Percentiles rank a stretch among this genome's conserved stretches.
Conservation (phyloP, 1,140 invertebrate species). For the Gonatopus flavifemur region DNA sequence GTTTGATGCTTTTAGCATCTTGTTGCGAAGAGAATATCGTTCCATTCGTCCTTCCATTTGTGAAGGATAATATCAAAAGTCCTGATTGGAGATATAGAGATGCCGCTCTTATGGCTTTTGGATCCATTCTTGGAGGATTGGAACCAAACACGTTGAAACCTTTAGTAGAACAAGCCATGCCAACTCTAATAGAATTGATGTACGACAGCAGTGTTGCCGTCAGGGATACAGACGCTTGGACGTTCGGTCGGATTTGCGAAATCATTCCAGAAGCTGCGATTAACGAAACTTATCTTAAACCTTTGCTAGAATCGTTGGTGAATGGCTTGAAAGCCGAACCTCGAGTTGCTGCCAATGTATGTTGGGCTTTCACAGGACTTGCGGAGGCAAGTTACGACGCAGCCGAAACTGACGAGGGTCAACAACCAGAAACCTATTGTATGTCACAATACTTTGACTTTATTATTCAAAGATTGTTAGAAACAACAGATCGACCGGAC, state of each 20-base stretch:
- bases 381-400: constrained; percentile 95
- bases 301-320: constrained; percentile 86
- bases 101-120: constrained; percentile 98
- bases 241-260: constrained; percentile 96
- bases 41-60: constrained; percentile 95
- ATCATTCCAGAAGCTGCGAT: constrained; percentile 95
- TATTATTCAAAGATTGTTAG: constrained; percentile 87
- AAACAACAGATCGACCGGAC: constrained; percentile 91
- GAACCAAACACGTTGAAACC: constrained; percentile 85
- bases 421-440: constrained; percentile 89
- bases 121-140: constrained; percentile 93
- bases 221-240: constrained; percentile 97
- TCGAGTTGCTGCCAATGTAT: constrained; percentile 97
- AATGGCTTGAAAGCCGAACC: constrained; percentile 90
- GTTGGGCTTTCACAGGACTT: constrained; percentile 98
- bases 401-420: constrained; percentile 66
- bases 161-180: constrained; percentile 94
- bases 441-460: constrained; percentile 92
- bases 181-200: constrained; percentile 91
- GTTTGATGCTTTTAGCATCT: constrained; percentile 94
- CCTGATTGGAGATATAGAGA: constrained; percentile 94
- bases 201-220: constrained; percentile 91
- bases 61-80: constrained; percentile 91
- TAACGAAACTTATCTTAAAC: constrained; percentile 82
- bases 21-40: constrained; percentile 98